Conservation (phyloP, 2,113 vertebrate species). For the Climacteris rufus region DNA sequence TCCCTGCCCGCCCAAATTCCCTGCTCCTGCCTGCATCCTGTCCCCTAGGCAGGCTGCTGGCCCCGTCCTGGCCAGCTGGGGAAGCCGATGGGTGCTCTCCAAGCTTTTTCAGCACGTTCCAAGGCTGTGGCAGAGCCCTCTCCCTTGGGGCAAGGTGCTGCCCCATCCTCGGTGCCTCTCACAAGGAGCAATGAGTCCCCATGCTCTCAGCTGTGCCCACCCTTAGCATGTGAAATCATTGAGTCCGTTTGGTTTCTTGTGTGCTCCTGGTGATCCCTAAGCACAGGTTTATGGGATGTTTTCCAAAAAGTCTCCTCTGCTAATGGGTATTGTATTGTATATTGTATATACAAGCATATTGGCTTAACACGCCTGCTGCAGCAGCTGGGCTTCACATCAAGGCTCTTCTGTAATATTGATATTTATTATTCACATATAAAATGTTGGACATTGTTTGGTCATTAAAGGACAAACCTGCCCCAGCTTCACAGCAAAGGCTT, state of each 20-base stretch:
- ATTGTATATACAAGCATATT: accelerated
- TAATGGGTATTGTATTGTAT: accelerated
- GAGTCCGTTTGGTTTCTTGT: background rate
- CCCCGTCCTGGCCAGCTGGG: background rate
- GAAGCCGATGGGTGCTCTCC: background rate
- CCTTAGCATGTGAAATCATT: background rate
- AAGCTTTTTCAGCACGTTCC: background rate
- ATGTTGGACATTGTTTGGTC: background rate
- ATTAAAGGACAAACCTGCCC: background rate
- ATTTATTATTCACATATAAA: background rate
- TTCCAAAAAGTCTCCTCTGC: background rate
- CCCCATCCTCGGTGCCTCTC: background rate
- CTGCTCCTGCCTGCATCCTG: background rate
- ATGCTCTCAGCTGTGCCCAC: background rate
- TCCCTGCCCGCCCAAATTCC: background rate
- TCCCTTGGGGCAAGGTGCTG: accelerated
- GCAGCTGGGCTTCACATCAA: too few species aligned
- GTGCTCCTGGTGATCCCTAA: background rate
- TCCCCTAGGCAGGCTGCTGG: background rate
- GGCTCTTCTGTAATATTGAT: background rate
- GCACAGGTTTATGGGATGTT: background rate
- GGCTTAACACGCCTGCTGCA: background rate
- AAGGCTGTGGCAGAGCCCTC: background rate
- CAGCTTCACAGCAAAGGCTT: accelerated
- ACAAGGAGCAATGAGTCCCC: background rate